Evolutionary conservation across 2,888 invertebrate genomes (phyloP).

Genomic region (Therioaphis trifolii): DNA sequence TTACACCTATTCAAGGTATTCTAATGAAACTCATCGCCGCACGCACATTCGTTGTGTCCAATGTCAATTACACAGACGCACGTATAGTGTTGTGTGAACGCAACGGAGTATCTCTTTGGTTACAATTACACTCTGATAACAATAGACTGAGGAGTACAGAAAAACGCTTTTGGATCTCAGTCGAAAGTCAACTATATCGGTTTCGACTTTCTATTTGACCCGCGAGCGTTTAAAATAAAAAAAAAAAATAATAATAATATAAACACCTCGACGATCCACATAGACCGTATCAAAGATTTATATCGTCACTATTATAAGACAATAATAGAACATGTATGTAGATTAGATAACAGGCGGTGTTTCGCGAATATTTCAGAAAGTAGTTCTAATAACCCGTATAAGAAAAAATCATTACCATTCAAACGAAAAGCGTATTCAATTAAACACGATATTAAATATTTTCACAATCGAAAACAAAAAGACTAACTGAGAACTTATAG

Average conservation of each 20-base stretch:
- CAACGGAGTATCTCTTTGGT: background rate
- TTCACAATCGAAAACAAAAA: no score
- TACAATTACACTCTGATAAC: background rate
- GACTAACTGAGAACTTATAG: no score
- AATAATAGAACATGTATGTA: background rate
- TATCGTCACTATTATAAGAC: slow-evolving; percentile 6
- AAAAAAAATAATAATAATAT: background rate
- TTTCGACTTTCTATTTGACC: slow-evolving; percentile 10
- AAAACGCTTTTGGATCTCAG: slow-evolving; percentile 2
- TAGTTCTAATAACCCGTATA: no score
- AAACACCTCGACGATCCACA: background rate
- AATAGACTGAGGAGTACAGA: background rate
- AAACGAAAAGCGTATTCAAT: no score
- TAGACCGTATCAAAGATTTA: slow-evolving; percentile 4
- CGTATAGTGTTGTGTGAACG: background rate
- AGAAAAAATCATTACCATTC: background rate
- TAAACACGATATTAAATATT: no score
- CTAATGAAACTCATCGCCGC: background rate
- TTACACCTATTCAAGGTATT: background rate
- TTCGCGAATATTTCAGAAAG: background rate
- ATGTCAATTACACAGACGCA: background rate
- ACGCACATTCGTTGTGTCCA: background rate
- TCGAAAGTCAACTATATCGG: slow-evolving; percentile 4
- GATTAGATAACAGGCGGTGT: background rate
- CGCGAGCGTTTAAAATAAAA: background rate